Conservation (phyloP, 2,113 vertebrate species). For the Entelurus aequoreus region DNA sequence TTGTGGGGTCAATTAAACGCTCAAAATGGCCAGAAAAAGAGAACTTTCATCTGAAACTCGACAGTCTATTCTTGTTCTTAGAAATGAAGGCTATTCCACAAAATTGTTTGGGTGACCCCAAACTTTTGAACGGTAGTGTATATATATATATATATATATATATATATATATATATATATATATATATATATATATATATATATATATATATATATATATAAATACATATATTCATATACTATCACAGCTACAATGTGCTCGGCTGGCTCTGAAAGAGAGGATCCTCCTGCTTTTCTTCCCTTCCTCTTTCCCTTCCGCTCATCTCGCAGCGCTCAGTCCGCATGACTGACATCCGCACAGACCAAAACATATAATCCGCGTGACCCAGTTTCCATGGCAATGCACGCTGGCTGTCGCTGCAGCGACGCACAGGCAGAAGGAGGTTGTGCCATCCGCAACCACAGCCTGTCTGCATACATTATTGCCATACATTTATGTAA, state of each 20-base stretch:
- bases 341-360: slow-evolving; percentile 54
- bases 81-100: too few relatives aligned
- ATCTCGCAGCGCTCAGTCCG: slow-evolving; percentile 39
- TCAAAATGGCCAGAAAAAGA: too few relatives aligned
- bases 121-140: too few relatives aligned
- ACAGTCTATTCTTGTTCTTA: too few relatives aligned
- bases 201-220: too few relatives aligned
- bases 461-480: slow-evolving; percentile 14
- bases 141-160: too few relatives aligned
- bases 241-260: neutral
- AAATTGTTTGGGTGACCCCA: too few relatives aligned
- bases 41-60: too few relatives aligned
- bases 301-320: slow-evolving; percentile 20
- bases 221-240: too few relatives aligned
- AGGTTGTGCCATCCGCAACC: slow-evolving; percentile 53
- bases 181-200: too few relatives aligned
- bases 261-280: slow-evolving; percentile 11
- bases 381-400: slow-evolving; percentile 68
- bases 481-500: neutral
- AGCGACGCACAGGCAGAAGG: slow-evolving; percentile 41
- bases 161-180: too few relatives aligned
- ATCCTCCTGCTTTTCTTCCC: slow-evolving; percentile 26
- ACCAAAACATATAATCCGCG: slow-evolving; percentile 61
- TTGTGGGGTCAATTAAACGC: too few relatives aligned
- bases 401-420: slow-evolving; percentile 45